Base-by-base conservation (phyloP, 1,140 invertebrate species). In the Mycetomoellerius zeteki region DNA sequence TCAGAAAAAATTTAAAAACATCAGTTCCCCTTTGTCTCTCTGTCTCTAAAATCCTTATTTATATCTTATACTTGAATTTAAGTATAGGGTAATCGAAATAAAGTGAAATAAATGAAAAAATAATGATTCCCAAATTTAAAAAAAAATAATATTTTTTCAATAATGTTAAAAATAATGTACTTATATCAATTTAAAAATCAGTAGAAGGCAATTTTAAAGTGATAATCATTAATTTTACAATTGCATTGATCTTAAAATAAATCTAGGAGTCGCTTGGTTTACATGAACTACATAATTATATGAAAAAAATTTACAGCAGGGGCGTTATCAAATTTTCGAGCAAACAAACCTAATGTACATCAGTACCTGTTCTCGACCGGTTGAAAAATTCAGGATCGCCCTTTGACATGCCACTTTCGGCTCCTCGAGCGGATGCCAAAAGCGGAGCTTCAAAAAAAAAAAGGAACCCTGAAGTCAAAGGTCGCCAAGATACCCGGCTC, bases 351-450 rank as follows among this genome's bases (percentile, higher is more conserved):
- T 80, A 86, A 90, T 76, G 56, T 82, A 71, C 60, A 21, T 78
- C 80, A 16, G 50, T 43, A 80, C 54, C 65, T 69, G 43, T 82
- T 69, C 30, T 56, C 85, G 43, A 37, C 47, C 27, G 77, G 43
- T n/a, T 72, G 60, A 90, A 88, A 87, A 73, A 87, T 84, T 85
- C 80, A 87, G 62, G 77, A 65, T 88, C 62, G 27, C 58, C 71
- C 80, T 90, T 90, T 90, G 89, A 80, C 89, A 54, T 52, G 73
- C 84, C 78, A 78, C 80, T 88, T 52, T 85, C 89, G 72, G 85
- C 50, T 81, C 54, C 60, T 77, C 67, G 86, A 71, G 56, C 69
- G 62, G 86, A 87, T 85, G 87, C 77, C 89, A 72, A 82, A 56
- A 54, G 37, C n/a, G 50, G 14, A 69, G 76, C 33, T 65, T 14